These are phyloP conservation scores for Drosophila seclusa DNA, from an alignment of 2,888 invertebrate genomes.

Conservation along the genomic window DNA sequence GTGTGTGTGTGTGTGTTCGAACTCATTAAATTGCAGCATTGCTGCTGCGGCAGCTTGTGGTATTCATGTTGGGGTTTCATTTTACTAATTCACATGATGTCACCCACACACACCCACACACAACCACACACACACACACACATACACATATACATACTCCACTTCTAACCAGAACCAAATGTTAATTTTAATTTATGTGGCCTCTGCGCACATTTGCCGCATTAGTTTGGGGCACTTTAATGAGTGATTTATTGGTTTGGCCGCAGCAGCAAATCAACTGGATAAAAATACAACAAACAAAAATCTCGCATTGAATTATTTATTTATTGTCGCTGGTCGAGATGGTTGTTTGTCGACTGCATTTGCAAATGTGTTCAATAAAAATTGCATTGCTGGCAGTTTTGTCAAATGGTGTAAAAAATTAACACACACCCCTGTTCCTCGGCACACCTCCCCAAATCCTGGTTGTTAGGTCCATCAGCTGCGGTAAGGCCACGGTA, in stretches of 20 bases:
- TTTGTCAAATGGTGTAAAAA: constrained; percentile 47
- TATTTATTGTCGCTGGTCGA: constrained; percentile 58
- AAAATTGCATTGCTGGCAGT: constrained; percentile 49
- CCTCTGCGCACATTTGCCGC: constrained; percentile 73
- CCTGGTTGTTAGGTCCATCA: neutral
- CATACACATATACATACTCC: constrained; percentile 8
- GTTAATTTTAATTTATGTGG: constrained; percentile 80
- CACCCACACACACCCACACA: constrained; percentile 23
- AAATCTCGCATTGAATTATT: constrained; percentile 68
- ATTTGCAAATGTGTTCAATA: constrained; percentile 49
- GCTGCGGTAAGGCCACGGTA: constrained; percentile 27
- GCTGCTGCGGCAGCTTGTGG: constrained; percentile 72
- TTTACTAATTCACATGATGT: constrained; percentile 77
- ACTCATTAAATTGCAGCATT: constrained; percentile 71
- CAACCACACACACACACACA: constrained; percentile 1
- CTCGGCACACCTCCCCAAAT: neutral
- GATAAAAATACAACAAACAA: constrained; percentile 13
- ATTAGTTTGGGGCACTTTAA: constrained; percentile 75
- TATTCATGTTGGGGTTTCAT: constrained; percentile 70
- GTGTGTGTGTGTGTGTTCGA: constrained; percentile 19
- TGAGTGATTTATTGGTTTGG: constrained; percentile 77
- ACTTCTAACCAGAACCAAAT: constrained; percentile 52
- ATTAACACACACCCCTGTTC: neutral
- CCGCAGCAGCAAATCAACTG: constrained; percentile 52
- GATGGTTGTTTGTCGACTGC: constrained; percentile 30